Evolutionary conservation across 2,797 vertebrate species (phyloP).

Genomic region (Peromyscus nudipes): DNA sequence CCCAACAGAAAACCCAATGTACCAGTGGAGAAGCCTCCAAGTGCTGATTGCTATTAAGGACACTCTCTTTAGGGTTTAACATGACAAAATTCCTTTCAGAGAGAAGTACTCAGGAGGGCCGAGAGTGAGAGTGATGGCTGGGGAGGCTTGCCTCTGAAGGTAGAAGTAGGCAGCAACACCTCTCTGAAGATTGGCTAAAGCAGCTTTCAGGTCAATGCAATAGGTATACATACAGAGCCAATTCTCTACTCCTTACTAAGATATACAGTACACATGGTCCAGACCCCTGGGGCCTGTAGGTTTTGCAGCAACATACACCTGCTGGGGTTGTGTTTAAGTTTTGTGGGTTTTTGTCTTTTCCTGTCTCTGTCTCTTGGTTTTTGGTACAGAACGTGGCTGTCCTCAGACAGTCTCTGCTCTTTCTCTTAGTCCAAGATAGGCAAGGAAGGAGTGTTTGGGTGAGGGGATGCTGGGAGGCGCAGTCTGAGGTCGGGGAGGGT

Average conservation of each 20-base stretch:
- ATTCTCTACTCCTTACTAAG: conserved; percentile 92
- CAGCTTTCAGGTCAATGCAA: conserved; percentile 98
- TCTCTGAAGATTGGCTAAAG: conserved; percentile 92
- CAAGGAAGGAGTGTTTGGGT: conserved; percentile 99
- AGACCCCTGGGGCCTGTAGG: conserved; percentile 83
- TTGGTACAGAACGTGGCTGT: conserved; percentile 89
- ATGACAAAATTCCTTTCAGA: conserved; percentile 87
- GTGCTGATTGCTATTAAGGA: conserved; percentile 89
- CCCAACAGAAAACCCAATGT: conserved; percentile 85
- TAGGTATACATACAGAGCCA: conserved; percentile 95
- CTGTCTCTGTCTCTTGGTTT: conserved; percentile 83
- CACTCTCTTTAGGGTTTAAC: conserved; percentile 87
- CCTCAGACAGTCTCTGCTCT: conserved; percentile 96
- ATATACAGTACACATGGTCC: conserved; percentile 94
- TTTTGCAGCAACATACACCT: conserved; percentile 91
- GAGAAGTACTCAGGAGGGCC: conserved; percentile 83
- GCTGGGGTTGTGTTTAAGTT: conserved; percentile 85
- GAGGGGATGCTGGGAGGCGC: conserved; percentile 92
- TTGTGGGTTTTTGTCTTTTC: conserved; percentile 77
- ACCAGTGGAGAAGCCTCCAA: conserved; percentile 84
- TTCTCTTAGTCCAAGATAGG: conserved; percentile 98
- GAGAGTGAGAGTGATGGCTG: conserved; percentile 52
- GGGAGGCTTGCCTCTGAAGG: conserved; percentile 89
- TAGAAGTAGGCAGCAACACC: conserved; percentile 89
- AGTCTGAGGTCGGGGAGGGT: conserved; percentile 93